Evolutionary conservation across 2,797 vertebrate species (phyloP), one percentile per base, ranked within the genome.

Genomic region (Otolemur crassicaudatus): DNA sequence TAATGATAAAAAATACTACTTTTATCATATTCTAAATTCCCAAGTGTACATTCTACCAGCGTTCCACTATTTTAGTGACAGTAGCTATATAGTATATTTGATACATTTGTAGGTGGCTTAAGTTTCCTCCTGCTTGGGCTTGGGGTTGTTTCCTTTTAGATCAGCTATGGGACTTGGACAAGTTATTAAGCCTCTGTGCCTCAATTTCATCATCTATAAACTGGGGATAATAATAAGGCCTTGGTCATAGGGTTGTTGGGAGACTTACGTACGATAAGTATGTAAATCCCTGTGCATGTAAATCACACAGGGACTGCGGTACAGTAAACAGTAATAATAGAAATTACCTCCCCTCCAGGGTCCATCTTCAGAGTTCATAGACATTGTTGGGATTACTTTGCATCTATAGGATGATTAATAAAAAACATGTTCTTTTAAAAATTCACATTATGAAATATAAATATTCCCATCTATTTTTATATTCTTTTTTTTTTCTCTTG

Each of bases 381-480:
- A 46, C 40, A 46, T 43, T 27, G 27, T 43, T 75, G 25, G 40
- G 72, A 46, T 49, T 49, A 17, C 73, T 76, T 76, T 49, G 25
- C 73, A 76, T 76, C 29, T 49, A 9, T 76, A 76, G 17, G 73
- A 46, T 76, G 16, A 49, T 76, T 49, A 49, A 76, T 19, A 8
- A 31, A 49, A 76, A 76, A n/a, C 9, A 23, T 23, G 19, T n/a
- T 13, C 7, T n/a, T 70, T 67, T 37, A 5, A 0, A 0, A 70
- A 70, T 67, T 65, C 31, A 10, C n/a, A 37, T 70, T 9, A 16
- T 70, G 7, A 49, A 76, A 29, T 76, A 76, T 9, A 4, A 49
- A 49, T 49, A 29, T 49, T 46, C 43, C 43, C 22, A 22, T 25
- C 53, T 58, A 58, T 37, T 80, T 79, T 80, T 58, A 58, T 58